phyloP scores from a whole-genome alignment of 1,140 invertebrate genomes.

The Monomorium pharaonis region DNA sequence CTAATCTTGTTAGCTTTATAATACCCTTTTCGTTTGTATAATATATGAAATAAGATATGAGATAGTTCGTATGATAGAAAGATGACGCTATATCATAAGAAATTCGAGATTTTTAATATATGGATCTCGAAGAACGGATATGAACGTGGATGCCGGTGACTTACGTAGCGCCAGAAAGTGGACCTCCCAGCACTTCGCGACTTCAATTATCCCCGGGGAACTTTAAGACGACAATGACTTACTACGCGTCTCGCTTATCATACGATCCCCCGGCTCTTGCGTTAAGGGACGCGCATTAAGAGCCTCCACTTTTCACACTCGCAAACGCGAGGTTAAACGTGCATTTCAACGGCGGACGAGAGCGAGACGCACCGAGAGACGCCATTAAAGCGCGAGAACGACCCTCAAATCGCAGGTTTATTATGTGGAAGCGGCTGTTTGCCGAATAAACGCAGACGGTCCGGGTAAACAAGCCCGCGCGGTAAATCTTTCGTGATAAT shows the following conservation, averaged over 20 bases:
- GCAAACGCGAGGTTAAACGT: background rate
- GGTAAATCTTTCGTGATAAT: constrained; percentile 48
- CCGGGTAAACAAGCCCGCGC: constrained; percentile 25
- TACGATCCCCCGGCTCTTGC: background rate
- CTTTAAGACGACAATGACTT: constrained; percentile 11
- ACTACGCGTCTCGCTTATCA: constrained; percentile 6
- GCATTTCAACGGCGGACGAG: background rate
- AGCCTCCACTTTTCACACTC: background rate
- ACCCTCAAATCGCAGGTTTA: constrained; percentile 12
- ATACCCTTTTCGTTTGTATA: background rate
- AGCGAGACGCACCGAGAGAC: background rate
- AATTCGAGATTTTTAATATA: background rate
- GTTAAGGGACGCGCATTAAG: background rate
- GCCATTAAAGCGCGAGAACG: background rate
- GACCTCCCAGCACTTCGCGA: background rate
- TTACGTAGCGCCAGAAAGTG: background rate
- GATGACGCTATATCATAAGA: background rate
- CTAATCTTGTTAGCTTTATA: background rate
- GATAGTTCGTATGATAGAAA: background rate
- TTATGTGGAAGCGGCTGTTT: constrained; percentile 41
- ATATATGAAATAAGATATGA: background rate
- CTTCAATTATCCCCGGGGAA: background rate
- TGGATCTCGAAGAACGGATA: background rate
- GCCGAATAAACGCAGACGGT: constrained; percentile 37
- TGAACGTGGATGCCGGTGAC: background rate